Base-by-base conservation (phyloP, 1,140 invertebrate species). In the Bilobella aurantiaca region DNA sequence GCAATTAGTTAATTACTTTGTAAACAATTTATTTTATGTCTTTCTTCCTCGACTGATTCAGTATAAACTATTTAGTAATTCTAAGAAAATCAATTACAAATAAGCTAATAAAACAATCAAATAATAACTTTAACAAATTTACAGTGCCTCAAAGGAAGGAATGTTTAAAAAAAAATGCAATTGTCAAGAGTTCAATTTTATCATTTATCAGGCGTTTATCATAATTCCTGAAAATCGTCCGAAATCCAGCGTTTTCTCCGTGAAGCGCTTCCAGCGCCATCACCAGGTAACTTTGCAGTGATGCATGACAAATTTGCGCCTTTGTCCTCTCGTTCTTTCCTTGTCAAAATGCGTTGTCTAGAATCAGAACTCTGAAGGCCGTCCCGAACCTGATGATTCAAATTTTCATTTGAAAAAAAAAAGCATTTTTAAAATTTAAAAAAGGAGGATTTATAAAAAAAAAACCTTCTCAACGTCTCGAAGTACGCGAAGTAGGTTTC, bases 401-500 rank as follows among this genome's bases (percentile, higher is more conserved):
- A n/a, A n/a, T n/a, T n/a, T n/a, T n/a, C n/a, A n/a, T n/a, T n/a
- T n/a, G n/a, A n/a, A n/a, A n/a, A n/a, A n/a, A n/a, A n/a, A n/a
- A n/a, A n/a, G n/a, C n/a, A n/a, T n/a, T 0, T 49, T 63, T n/a
- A 23, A 37, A 21, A 34, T 12, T 32, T 46, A 21, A 21, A 14
- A 23, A 64, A 57, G 21, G n/a, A 34, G 23, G 5, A 64, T n/a
- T 14, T 5, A 21, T 12, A 12, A 21, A 56, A 5, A 14, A 23
- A 16, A 28, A 67, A 82, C 80, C 73, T 78, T 69, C 73, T 82
- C 81, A 0, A 77, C 79, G 60, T 74, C 70, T 63, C 70, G 75
- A 64, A 82, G 77, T 18, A 80, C 81, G 25, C 81, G 66, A n/a
- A 82, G 58, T 18, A 82, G 69, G 72, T 82, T 82, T 47, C 73